Conservation (phyloP, 2,888 invertebrate species). For the Megaustenia siamemsis region DNA sequence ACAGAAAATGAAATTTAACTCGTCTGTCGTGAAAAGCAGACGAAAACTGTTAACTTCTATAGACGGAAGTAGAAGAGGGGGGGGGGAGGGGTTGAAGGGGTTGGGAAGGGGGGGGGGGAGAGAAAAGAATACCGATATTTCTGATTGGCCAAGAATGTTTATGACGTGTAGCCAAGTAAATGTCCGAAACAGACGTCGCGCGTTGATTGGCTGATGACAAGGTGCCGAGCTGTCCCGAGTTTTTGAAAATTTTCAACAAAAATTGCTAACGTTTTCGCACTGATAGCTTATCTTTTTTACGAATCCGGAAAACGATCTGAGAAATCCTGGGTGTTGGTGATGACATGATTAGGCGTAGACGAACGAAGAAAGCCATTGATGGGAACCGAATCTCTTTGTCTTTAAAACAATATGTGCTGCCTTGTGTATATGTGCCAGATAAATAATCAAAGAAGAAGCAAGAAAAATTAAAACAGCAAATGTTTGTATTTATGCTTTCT, state of each 20-base stretch:
- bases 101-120: not conserved
- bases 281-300: not conserved
- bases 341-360: not conserved
- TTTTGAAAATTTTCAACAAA: constrained; percentile 1
- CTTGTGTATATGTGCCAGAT: not conserved
- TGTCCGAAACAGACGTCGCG: constrained; percentile 22
- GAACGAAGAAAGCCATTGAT: not conserved
- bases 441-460: not conserved
- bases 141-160: constrained; percentile 24
- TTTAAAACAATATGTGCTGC: not conserved
- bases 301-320: constrained; percentile 6
- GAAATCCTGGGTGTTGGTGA: not conserved
- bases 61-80: not conserved
- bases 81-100: not conserved
- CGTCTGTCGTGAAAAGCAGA: not conserved
- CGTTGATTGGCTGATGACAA: constrained; percentile 29
- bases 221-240: constrained; percentile 30
- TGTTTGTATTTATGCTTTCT: constrained; percentile 4
- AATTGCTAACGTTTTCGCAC: constrained; percentile 7
- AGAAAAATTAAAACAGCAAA: not conserved
- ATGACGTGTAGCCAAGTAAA: constrained; percentile 17
- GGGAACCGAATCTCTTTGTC: not conserved
- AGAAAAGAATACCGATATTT: too few species aligned
- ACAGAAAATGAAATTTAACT: constrained; percentile 13
- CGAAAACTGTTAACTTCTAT: not conserved